Base-by-base conservation (phyloP, 2,888 invertebrate species). In the Entomobrya proxima region DNA sequence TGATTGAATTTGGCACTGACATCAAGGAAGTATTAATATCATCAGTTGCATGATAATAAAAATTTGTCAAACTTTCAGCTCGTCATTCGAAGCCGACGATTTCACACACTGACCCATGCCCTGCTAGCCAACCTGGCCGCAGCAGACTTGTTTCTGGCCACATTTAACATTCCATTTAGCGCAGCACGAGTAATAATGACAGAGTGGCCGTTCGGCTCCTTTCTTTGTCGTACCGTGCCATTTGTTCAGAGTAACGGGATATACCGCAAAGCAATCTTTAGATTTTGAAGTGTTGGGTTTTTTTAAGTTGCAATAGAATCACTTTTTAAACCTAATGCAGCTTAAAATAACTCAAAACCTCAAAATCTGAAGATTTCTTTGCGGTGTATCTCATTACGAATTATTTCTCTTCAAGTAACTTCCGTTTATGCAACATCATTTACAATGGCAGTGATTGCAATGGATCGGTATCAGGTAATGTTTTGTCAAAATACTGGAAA, bases 61-160 rank as follows among this genome's bases (percentile, higher is more conserved):
- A n/a, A n/a, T n/a, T n/a, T n/a, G n/a, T 76, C 80, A 27, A 13
- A 9, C 50, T 52, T 87, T 18, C 55, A 90, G 90, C 69, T 94
- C 11, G 93, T 94, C 1, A 91, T 92, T 40, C 91, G 92, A 30
- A 93, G 93, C 89, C 91, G 92, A 88, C 91, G 92, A 74, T 93
- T 94, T 92, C 93, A 93, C 88, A 93, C 93, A 0, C 92, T 93
- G 58, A 94, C 93, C 0, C 93, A 94, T 90, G 92, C 93, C 21
- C 93, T 94, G 90, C 92, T 94, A 84, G 92, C 93, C 21, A 94
- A 94, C 89, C 91, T 94, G 85, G 93, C 93, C 1, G 91, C 93
- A 4, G 93, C 93, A 0, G 91, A 91, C 84, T 86, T 91, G 6
- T 82, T 91, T 18, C 91, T 91, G 90, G 91, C 91, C 0, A 90